Base-by-base conservation (phyloP, 2,888 invertebrate species). In the Drosophila borealis region DNA sequence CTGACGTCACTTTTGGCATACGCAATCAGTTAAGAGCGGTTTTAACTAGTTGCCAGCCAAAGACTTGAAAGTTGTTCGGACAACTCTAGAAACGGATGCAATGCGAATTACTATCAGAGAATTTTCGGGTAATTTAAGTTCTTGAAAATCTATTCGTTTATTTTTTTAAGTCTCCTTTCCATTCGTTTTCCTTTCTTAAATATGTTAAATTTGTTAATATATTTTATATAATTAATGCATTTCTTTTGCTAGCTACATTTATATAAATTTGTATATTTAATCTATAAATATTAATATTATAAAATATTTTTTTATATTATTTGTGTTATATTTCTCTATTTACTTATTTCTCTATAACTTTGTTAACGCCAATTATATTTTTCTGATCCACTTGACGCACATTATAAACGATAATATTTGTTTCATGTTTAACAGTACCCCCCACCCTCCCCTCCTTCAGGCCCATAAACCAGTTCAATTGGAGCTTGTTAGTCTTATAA, bases 1-100 rank as follows among this genome's bases (percentile, higher is more conserved):
- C 50, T 71, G 78, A 83, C 53, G 75, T 69, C 81, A 69, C 45
- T 33, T 25, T 13, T 42, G 17, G 19, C 21, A 54, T 13, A 2
- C 29, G 13, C n/a, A 39, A 29, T 37, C 39, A 48, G 66, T 36
- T 67, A 34, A 21, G 45, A 60, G 62, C 62, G 50, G 65, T 29
- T 65, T 57, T 9, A 62, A 41, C 69, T 42, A 53, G 79, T 70
- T 76, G 48, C 10, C 10, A 44, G 9, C 17, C 10, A 4, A 19
- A 21, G 17, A 45, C 21, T 25, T 50, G 45, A 67, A 56, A 66
- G 66, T 56, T 56, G 56, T 41, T 65, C n/a, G 5, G 3, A 13
- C 49, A 34, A 49, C 33, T 45, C n/a, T 42, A 36, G 11, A 14
- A 46, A 39, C 25, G 29, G 44, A 33, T n/a, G n/a, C 19, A 25